These are phyloP conservation scores for Aradophagus sp. DNA, from an alignment of 1,140 invertebrate species.

Conservation along the genomic window DNA sequence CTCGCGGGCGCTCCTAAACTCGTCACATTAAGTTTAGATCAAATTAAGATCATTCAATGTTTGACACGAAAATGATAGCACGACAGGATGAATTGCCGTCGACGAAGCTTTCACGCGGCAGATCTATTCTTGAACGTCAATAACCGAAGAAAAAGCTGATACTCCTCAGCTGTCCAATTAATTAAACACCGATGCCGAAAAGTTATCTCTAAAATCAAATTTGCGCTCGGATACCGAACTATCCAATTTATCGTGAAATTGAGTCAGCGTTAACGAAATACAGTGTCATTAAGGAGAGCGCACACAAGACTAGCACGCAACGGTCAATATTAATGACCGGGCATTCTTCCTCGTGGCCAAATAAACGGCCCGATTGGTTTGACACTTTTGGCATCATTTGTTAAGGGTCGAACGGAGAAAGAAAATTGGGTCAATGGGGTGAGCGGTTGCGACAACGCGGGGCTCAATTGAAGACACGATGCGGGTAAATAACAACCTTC, in stretches of 20 bases:
- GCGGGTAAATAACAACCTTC: slow-evolving; percentile 40
- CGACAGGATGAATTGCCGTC: too few relatives aligned
- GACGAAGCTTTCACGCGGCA: slow-evolving; percentile 9
- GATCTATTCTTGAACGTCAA: slow-evolving; percentile 26
- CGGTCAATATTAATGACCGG: slow-evolving; percentile 35
- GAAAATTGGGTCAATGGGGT: slow-evolving; percentile 56
- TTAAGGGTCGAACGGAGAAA: slow-evolving; percentile 42
- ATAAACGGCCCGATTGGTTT: slow-evolving; percentile 33
- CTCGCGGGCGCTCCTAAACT: too few relatives aligned
- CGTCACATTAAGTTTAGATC: too few relatives aligned
- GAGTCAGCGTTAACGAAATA: slow-evolving; percentile 26
- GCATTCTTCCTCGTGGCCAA: slow-evolving; percentile 35
- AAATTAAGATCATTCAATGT: too few relatives aligned
- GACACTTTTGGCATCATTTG: slow-evolving; percentile 32
- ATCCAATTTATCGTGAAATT: slow-evolving; percentile 46
- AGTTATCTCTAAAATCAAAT: slow-evolving; percentile 44
- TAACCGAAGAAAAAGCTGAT: slow-evolving; percentile 28
- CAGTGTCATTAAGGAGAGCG: slow-evolving; percentile 34
- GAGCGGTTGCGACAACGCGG: slow-evolving; percentile 12
- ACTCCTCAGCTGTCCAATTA: slow-evolving; percentile 44
- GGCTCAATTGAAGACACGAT: slow-evolving; percentile 34
- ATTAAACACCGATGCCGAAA: slow-evolving; percentile 24
- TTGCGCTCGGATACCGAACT: slow-evolving; percentile 23
- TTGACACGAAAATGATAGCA: too few relatives aligned
- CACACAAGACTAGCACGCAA: slow-evolving; percentile 4